Percentiles rank a stretch among this genome's conserved stretches.
Conservation (phyloP, 2,113 vertebrate genomes). For the Phrynosoma blainvillii region DNA sequence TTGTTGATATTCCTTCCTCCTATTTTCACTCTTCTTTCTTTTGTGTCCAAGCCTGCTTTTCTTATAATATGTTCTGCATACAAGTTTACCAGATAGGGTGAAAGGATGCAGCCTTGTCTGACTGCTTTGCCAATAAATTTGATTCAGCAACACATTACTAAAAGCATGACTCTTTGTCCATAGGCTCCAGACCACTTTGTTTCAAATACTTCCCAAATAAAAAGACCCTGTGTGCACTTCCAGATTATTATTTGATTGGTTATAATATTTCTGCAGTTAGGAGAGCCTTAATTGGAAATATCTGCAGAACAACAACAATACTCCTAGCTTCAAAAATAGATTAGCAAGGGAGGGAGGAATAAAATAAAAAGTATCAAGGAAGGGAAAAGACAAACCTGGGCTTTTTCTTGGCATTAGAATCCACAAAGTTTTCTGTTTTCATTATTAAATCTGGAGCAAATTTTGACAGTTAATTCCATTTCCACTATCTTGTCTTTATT, state of each 20-base stretch:
- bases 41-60: too few species aligned
- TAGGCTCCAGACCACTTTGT: not conserved
- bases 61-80: too few species aligned
- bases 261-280: not conserved
- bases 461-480: slow-evolving; percentile 51
- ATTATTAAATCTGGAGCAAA: slow-evolving; percentile 54
- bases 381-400: not conserved
- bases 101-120: too few species aligned
- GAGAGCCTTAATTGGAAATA: not conserved
- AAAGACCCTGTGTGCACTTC: not conserved
- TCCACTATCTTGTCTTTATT: not conserved
- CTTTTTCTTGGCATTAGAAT: not conserved
- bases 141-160: not conserved
- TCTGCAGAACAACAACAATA: not conserved
- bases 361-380: not conserved
- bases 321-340: not conserved
- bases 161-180: too few species aligned
- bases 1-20: too few species aligned
- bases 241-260: not conserved
- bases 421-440: slow-evolving; percentile 39
- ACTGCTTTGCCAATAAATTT: not conserved
- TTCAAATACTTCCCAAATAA: not conserved
- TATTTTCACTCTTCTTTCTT: too few species aligned
- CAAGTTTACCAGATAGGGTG: too few species aligned
- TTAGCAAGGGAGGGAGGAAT: not conserved